Evolutionary conservation across 2,888 invertebrate genomes (phyloP), one percentile per base, ranked within the genome.

Genomic region (Trypoxylon attenuatum): DNA sequence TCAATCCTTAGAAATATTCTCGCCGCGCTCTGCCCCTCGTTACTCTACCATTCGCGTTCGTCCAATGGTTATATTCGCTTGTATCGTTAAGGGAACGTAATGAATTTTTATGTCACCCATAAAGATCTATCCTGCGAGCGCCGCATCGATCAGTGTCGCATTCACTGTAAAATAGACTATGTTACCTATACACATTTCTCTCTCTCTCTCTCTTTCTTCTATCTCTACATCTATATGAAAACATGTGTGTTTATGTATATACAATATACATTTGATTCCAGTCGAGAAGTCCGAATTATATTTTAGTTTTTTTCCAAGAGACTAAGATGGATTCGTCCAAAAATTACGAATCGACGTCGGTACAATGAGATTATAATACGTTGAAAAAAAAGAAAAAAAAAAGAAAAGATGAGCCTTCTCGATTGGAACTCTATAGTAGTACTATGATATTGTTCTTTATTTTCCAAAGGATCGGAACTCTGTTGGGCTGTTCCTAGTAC

Each of bases 401-500:
- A n/a, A n/a, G n/a, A n/a, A 6, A 33, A 33, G 10, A 13, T 13
- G 13, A 39, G 10, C 19, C 22, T 46, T 68, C 57, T 73, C 53
- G 59, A 70, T 70, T 56, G 61, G 43, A 39, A 10, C n/a, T 29
- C 33, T 19, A 21, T 33, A 42, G n/a, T 5, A n/a, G 18, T 6
- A 15, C 25, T 18, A 47, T 22, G n/a, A 41, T 13, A 29, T 33
- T 29, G 42, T 25, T 6, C 5, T n/a, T 51, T 33, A 15, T 55
- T 16, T 41, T 43, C 18, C 79, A 77, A 81, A 82, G 78, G 73
- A 78, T 80, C 42, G 73, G 80, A 74, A 81, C 76, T 79, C 73
- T 55, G 45, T 62, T 61, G 69, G 82, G 69, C 84, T 82, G 84
- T 84, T 84, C 82, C 84, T 85, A 78, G 84, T 85, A 82, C 82